Evolutionary conservation across 2,113 vertebrate species (phyloP).

Genomic region (Columbina picui): DNA sequence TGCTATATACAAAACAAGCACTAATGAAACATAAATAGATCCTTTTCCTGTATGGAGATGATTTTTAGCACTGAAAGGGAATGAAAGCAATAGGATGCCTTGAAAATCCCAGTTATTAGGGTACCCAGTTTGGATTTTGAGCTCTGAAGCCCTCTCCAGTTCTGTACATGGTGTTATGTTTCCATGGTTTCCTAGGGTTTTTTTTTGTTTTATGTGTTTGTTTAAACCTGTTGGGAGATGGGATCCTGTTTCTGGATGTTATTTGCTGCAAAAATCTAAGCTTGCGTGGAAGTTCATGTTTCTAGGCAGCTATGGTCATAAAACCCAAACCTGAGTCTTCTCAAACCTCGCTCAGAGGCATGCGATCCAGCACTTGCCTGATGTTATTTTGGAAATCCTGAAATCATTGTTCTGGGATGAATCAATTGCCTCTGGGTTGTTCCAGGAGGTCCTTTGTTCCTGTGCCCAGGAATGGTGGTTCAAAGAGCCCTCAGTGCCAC

Average conservation of each 20-base stretch:
- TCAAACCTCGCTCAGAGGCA: neutral
- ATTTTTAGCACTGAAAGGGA: conserved; percentile 16
- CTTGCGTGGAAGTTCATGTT: neutral
- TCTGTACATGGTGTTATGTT: accelerated
- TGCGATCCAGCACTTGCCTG: neutral
- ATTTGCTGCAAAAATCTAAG: neutral
- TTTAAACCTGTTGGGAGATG: neutral
- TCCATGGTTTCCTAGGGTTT: neutral
- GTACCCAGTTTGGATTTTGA: neutral
- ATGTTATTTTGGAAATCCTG: neutral
- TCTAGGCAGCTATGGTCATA: neutral
- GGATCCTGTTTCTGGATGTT: neutral
- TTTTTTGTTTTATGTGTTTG: neutral
- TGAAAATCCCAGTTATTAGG: neutral
- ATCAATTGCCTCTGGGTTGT: neutral
- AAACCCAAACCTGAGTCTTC: neutral
- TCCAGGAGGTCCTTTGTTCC: neutral
- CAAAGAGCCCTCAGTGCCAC: neutral
- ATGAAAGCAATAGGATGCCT: neutral
- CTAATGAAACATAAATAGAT: conserved; percentile 65
- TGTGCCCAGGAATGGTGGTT: neutral
- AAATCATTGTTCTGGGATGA: neutral
- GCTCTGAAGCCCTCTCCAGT: neutral
- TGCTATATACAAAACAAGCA: conserved; percentile 52
- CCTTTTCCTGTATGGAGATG: conserved; percentile 50